A percentile compares a stretch with the other conserved stretches of the same genome.
phyloP scores from a whole-genome alignment of 2,113 vertebrate species.

The Narcine bancroftii region DNA sequence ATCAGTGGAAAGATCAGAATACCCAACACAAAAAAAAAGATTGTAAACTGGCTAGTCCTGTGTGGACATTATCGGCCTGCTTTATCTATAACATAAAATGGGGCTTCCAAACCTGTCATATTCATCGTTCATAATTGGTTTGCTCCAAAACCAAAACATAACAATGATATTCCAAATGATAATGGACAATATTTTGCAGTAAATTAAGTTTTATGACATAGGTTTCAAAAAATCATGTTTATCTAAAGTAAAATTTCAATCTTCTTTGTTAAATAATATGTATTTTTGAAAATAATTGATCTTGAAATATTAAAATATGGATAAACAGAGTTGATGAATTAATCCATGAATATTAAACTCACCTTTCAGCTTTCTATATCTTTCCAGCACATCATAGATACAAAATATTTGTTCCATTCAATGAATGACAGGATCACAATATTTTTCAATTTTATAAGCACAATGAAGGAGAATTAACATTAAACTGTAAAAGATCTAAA shows the following conservation, averaged over 20 bases:
- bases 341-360: constrained; percentile 35
- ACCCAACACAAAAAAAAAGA: constrained; percentile 3
- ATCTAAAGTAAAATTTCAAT: background rate
- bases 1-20: constrained; percentile 14
- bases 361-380: constrained; percentile 29
- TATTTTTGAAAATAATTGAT: constrained; percentile 30
- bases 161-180: background rate
- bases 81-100: constrained; percentile 13
- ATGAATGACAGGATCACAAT: background rate
- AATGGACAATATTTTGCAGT: background rate
- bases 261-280: constrained; percentile 21
- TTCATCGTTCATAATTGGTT: no score
- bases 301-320: constrained; percentile 36
- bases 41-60: background rate
- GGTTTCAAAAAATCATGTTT: background rate
- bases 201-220: background rate
- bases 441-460: background rate
- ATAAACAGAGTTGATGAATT: constrained; percentile 20
- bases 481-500: constrained; percentile 10
- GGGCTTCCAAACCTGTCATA: background rate
- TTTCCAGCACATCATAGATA: constrained; percentile 21
- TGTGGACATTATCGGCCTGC: background rate
- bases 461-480: background rate
- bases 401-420: constrained; percentile 12
- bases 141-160: background rate